These are phyloP conservation scores for Megaleporinus macrocephalus DNA, from an alignment of 2,113 vertebrate species.

Conservation along the genomic window DNA sequence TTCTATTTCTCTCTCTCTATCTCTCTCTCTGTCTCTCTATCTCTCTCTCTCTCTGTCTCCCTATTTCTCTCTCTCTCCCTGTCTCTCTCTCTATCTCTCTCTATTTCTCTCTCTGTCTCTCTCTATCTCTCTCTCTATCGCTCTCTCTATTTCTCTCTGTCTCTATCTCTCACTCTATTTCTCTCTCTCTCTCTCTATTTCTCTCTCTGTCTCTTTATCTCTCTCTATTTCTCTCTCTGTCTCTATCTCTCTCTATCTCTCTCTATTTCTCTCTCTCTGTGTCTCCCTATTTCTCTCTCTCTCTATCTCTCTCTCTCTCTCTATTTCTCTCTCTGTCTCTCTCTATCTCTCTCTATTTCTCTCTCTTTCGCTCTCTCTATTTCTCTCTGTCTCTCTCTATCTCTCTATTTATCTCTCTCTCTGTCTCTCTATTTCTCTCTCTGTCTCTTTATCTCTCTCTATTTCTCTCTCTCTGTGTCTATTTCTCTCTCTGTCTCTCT, in stretches of 20 bases:
- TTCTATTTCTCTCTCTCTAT: background rate
- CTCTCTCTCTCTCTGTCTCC: background rate
- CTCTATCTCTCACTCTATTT: background rate
- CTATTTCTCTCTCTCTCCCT: background rate
- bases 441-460: constrained; percentile 1
- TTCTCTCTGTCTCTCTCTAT: background rate
- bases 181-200: constrained; percentile 6
- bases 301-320: background rate
- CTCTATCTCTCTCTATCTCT: background rate
- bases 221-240: background rate
- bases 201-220: background rate
- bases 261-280: background rate
- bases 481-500: constrained; percentile 1
- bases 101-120: background rate
- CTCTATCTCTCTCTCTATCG: background rate
- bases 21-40: background rate
- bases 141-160: too few relatives aligned
- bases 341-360: background rate
- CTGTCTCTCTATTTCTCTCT: background rate
- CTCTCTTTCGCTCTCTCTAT: background rate
- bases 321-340: background rate
- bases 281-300: too few relatives aligned
- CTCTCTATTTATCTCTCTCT: constrained; percentile 7
- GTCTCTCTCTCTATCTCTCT: background rate
- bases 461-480: background rate